Evolutionary conservation across 2,888 invertebrate species (phyloP), one percentile per base, ranked within the genome.

Genomic region (Parnassius smintheus): DNA sequence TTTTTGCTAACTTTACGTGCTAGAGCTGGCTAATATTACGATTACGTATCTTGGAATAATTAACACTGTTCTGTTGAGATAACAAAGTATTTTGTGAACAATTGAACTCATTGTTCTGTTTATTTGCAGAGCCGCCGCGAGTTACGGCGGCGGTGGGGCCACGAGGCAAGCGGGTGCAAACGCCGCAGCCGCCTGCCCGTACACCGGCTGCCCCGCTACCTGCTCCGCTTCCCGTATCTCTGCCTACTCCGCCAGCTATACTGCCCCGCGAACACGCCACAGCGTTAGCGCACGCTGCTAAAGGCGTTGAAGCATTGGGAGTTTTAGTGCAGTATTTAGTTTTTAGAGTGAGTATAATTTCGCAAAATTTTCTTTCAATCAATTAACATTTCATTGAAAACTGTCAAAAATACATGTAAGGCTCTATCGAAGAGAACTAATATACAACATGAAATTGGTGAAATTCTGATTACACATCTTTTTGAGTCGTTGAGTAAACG

Each of bases 281-380:
- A 11, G 87, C 91, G 56, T 83, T 92, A 25, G 89, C 92, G 66
- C 93, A 92, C 69, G 91, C 92, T 57, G 88, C 95, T 56, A 94
- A 94, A 73, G 95, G 96, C 63, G 94, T 96, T 60, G 96, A 97
- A 85, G 98, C 97, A 51, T 93, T 98, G 75, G 95, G 96, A 66
- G 94, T 96, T 69, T 93, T 97, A 69, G 94, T 98, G 72, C 96
- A 97, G 84, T 96, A 97, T 88, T 93, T 98, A 80, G 96, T 96
- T 75, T 94, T 94, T 82, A 93, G 94, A 83, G 95, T 95, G 85
- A 94, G 94, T 93, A 13, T 56, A 49, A 9, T 13, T 50, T 50
- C 35, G 35, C 7, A 35, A 35, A 35, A 35, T 7, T 35, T 35
- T 35, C 7, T 35, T 35, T 0, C 4, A 7, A n/a, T n/a, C n/a